Conservation (phyloP, 2,888 invertebrate genomes). For the Apodemia mormo region DNA sequence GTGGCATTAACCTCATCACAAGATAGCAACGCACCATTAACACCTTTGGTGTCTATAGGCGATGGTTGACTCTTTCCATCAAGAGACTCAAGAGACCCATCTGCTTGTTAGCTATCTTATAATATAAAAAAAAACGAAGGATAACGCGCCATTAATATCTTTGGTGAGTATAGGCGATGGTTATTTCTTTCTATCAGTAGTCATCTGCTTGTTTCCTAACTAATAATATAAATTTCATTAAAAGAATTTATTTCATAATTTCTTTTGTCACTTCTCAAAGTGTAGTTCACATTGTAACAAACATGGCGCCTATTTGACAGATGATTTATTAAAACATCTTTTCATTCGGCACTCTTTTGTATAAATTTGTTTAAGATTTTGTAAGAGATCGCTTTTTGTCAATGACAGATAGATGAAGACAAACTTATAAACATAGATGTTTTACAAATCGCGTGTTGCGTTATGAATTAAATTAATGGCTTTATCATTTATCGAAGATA, state of each 20-base stretch:
- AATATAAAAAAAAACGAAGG: no score
- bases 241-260: not conserved
- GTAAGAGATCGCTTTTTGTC: not conserved
- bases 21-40: no score
- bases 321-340: conserved; percentile 5
- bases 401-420: not conserved
- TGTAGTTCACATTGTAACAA: not conserved
- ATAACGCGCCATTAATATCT: no score
- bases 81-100: no score
- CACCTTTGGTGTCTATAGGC: no score
- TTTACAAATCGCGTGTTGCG: not conserved
- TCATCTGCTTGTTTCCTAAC: not conserved
- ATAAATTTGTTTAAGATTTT: conserved; percentile 8
- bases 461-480: not conserved
- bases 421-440: not conserved
- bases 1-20: no score
- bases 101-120: no score
- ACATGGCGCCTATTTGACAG: conserved; percentile 10
- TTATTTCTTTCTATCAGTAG: no score
- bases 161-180: no score
- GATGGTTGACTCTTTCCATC: no score
- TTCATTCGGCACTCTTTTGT: conserved; percentile 4
- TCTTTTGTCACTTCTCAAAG: not conserved
- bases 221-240: not conserved
- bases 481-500: no score